Base-by-base conservation (phyloP, 2,797 vertebrate genomes). In the Fringilla coelebs region DNA sequence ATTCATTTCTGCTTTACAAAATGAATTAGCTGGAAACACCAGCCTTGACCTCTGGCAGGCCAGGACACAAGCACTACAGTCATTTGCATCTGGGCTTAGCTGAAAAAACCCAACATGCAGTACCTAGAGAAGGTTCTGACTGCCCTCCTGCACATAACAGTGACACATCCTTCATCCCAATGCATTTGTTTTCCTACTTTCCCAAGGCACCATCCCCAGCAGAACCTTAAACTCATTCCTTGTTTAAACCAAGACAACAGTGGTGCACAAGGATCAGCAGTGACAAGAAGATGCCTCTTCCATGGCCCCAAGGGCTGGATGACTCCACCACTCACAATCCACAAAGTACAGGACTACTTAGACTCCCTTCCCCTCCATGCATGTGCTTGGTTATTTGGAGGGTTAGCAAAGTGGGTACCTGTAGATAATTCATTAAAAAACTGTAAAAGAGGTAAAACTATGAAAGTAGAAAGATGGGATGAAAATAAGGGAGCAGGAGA, bases 131-230 rank as follows among this genome's bases (percentile, higher is more conserved):
- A 84, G 31, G 38, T 49, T 72, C 31, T 63, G 38, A 72, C 24
- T 72, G 38, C n/a, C 22, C 84, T 76, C 40, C 63, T 72, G 43
- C 40, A 67, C 3, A 0, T n/a, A 58, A 58, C 11, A 55, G 29
- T 16, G 41, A 45, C 49, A 82, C 45, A 45, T 51, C 45, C 66
- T 68, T 81, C 51, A 62, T 10, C 48, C 70, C 36, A 92, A 82
- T 78, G 58, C 54, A 49, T 49, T 71, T 2, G 0, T 68, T 65
- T 58, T 87, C 67, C 43, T 58, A 41, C 55, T 78, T 87, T 46
- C 43, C 46, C 40, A 65, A 28, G 38, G n/a, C 36, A 76, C 28
- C 0, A 0, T 38, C 54, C n/a, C 16, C n/a, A 36, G 18, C 0
- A 85, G 60, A 91, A 85, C 22, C 24, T 88, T 60, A 74, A 80